Evolutionary conservation across 1,140 invertebrate genomes (phyloP), one percentile per base, ranked within the genome.

Genomic region (Eciton burchellii): DNA sequence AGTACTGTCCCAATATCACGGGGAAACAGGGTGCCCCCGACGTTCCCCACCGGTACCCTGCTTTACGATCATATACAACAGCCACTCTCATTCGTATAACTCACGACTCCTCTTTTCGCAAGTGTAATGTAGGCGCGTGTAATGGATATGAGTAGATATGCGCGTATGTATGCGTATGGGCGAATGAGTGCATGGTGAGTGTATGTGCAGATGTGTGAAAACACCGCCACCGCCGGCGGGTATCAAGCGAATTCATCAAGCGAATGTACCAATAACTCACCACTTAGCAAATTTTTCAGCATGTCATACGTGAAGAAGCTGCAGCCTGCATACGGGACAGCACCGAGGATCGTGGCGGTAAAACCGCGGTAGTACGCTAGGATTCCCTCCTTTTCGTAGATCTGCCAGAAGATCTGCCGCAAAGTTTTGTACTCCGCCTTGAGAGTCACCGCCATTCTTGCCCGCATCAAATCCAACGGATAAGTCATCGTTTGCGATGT

Each of bases 261-360:
- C 62, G 47, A 81, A 81, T 12, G 12, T 16, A 45, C 21, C 56
- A 11, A n/a, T n/a, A n/a, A 92, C 92, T 94, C 93, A 98, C 98
- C 97, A 91, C 95, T 94, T 92, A 98, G 96, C 79, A 95, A 93
- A 66, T 96, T 95, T 94, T 99, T 99, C 4, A 99, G 94, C 24
- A 97, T 97, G 94, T 99, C 99, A 93, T 99, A 99, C 0, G 98
- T 99, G 92, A 98, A 99, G 94, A 99, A 99, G 56, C 98, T 99
- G 62, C 97, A 97, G 11, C 99, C 99, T 12, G 99, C 99, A 94
- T 99, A 99, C 0, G 98, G 98, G 89, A 99, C 97, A 0, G 99
- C 98, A 2, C 99, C 99, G 1, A 99, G 91, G 21, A 99, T 95
- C 0, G 99, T 99, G 1, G 99, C 97, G 45, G 96, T 94, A 92